Evolutionary conservation across 2,888 invertebrate species (phyloP).

Genomic region (Erebia ligea): DNA sequence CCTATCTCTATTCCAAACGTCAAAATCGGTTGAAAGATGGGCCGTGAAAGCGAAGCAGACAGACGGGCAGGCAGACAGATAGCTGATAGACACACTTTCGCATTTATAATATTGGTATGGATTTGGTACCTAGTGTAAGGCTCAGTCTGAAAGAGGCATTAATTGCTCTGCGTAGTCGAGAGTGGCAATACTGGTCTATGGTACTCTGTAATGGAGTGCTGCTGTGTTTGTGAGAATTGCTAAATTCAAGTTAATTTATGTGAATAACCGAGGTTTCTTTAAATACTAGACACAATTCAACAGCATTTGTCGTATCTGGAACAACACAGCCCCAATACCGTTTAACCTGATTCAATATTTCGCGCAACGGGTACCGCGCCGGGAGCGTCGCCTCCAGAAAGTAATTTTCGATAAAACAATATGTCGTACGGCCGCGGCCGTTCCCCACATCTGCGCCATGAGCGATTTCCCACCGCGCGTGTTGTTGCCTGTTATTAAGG

Average conservation of each 20-base stretch:
- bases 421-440: constrained; percentile 65
- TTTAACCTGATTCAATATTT: constrained; percentile 35
- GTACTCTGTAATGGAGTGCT: no score
- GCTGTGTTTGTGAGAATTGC: no score
- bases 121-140: not conserved
- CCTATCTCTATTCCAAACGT: no score
- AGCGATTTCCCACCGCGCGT: constrained; percentile 38
- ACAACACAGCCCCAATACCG: constrained; percentile 1
- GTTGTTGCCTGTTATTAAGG: constrained; percentile 42
- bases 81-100: not conserved
- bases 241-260: no score
- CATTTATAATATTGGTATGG: no score
- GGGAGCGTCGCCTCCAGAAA: constrained; percentile 50
- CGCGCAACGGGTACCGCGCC: constrained; percentile 5
- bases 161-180: no score
- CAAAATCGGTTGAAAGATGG: no score
- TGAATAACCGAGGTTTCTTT: no score
- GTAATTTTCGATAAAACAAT: constrained; percentile 83
- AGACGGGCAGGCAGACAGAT: no score
- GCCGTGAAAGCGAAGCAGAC: no score
- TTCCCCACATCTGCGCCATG: constrained; percentile 73
- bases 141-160: no score
- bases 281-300: not conserved
- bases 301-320: not conserved
- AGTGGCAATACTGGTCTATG: no score